These are phyloP conservation scores for Sterrhoptilus dennistouni DNA, from an alignment of 2,113 vertebrate species.

Conservation along the genomic window DNA sequence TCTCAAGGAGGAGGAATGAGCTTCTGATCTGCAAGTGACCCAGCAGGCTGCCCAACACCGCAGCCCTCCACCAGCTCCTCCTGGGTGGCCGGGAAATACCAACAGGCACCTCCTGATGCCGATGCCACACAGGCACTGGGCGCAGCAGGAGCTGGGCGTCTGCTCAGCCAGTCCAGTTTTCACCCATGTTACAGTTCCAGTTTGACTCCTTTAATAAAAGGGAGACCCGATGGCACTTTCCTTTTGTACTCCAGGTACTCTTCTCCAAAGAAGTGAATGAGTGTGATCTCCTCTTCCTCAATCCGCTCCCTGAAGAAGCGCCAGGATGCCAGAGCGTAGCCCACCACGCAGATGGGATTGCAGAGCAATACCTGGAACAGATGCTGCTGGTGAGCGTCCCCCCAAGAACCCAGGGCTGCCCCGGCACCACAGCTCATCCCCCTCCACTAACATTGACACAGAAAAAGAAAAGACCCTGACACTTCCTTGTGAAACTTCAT, in stretches of 20 bases:
- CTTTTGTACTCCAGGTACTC: slow-evolving; percentile 94
- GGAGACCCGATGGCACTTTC: slow-evolving; percentile 88
- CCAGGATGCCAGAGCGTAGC: slow-evolving; percentile 91
- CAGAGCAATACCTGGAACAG: slow-evolving; percentile 86
- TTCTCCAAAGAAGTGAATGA: slow-evolving; percentile 96
- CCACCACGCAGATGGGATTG: slow-evolving; percentile 90
- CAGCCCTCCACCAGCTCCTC: slow-evolving; percentile 39
- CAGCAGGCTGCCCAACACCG: neutral
- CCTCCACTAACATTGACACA: too few species aligned
- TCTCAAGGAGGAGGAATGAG: neutral
- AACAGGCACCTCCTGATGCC: neutral
- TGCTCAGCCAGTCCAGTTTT: neutral
- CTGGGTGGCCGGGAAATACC: neutral
- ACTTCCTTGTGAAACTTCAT: neutral
- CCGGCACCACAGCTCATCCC: neutral
- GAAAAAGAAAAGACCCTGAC: neutral
- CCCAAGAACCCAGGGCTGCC: neutral
- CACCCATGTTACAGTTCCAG: slow-evolving; percentile 74
- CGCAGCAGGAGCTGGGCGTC: neutral
- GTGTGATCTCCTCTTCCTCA: slow-evolving; percentile 91
- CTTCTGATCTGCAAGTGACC: neutral
- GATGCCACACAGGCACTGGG: neutral
- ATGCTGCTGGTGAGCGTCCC: neutral
- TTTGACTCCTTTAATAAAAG: slow-evolving; percentile 92
- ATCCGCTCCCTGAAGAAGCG: slow-evolving; percentile 95